Evolutionary conservation across 2,113 vertebrate genomes (phyloP).

Genomic region (Marmota monax): DNA sequence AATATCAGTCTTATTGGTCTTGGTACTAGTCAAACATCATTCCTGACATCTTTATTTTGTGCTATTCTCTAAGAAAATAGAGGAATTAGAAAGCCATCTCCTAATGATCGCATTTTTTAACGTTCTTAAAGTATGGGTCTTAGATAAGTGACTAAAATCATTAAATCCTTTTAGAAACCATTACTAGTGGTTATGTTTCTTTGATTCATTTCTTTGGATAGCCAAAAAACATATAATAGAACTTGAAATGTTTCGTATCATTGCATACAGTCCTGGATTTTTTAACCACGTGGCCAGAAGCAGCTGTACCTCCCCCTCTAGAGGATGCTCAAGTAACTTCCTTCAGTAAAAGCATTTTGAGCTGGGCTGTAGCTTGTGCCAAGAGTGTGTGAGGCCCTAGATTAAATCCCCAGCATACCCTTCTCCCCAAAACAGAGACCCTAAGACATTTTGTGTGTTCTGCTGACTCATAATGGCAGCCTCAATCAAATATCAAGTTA

Average conservation of each 20-base stretch:
- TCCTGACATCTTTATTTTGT: neutral
- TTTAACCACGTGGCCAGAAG: too few relatives aligned
- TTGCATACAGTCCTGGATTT: neutral
- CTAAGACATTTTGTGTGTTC: neutral
- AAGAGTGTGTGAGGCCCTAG: neutral
- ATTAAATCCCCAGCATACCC: neutral
- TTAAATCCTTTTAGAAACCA: neutral
- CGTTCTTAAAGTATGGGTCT: neutral
- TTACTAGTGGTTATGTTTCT: neutral
- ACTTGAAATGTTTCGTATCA: neutral
- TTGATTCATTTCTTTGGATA: neutral
- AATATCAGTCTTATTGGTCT: too few relatives aligned
- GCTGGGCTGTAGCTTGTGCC: neutral
- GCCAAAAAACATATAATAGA: neutral
- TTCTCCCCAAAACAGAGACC: too few relatives aligned
- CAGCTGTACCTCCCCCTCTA: neutral
- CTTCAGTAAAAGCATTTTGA: neutral
- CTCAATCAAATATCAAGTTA: neutral
- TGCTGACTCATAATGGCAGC: neutral
- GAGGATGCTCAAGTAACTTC: neutral
- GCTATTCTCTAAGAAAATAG: neutral
- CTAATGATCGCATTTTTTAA: neutral
- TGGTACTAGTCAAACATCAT: neutral
- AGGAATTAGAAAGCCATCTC: neutral
- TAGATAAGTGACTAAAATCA: neutral